Evolutionary conservation across 2,113 vertebrate genomes (phyloP).

Genomic region (Syrrhaptes paradoxus): DNA sequence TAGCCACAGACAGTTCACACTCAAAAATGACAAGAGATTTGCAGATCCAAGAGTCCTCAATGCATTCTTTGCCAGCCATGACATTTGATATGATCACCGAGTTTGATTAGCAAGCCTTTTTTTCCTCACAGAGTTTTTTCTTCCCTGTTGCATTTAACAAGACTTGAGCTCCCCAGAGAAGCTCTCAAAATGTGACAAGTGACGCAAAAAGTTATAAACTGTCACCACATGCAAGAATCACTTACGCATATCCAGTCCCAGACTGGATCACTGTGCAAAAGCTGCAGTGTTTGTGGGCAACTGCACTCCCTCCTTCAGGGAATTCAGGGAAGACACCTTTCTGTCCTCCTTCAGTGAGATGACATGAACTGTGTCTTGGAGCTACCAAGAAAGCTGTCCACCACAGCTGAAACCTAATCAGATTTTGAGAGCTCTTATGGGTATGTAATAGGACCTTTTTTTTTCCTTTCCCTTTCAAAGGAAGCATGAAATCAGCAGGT

Average conservation of each 20-base stretch:
- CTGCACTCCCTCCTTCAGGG: too few species aligned
- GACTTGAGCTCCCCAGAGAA: background rate
- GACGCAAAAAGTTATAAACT: background rate
- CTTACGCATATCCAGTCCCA: fast-evolving
- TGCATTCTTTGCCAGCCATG: background rate
- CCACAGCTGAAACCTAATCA: background rate
- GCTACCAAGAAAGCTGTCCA: background rate
- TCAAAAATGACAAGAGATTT: background rate
- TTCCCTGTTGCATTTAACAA: background rate
- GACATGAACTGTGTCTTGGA: background rate
- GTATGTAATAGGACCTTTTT: background rate
- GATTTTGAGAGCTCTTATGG: background rate
- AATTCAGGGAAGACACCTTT: background rate
- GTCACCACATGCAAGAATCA: background rate
- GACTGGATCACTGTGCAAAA: background rate
- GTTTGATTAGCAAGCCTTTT: background rate
- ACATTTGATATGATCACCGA: background rate
- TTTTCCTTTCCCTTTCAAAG: background rate
- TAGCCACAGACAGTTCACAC: fast-evolving
- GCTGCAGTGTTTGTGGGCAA: background rate
- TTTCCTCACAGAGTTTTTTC: background rate
- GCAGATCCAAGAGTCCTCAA: background rate
- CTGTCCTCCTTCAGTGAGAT: background rate
- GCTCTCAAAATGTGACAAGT: background rate
- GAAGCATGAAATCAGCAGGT: background rate